A percentile compares a stretch with the other conserved stretches of the same genome.
Evolutionary conservation across 2,888 invertebrate genomes (phyloP).

Genomic region (Stegophylla sp.): DNA sequence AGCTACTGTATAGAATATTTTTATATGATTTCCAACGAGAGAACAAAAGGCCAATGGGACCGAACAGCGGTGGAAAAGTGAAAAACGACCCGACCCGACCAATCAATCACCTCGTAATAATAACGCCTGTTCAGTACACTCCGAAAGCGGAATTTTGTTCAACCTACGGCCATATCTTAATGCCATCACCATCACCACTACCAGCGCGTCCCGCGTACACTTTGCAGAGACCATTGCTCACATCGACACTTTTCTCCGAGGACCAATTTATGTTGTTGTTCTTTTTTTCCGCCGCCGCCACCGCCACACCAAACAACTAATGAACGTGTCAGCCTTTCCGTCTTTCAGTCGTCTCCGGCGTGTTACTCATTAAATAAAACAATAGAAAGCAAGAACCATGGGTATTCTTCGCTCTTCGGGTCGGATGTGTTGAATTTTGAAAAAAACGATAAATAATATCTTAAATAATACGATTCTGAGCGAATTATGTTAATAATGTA

Average conservation of each 20-base stretch:
- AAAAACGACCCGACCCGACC: conserved; percentile 30
- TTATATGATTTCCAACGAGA: not conserved
- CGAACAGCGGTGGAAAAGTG: conserved; percentile 6
- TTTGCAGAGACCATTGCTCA: conserved; percentile 21
- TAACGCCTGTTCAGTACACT: conserved; percentile 24
- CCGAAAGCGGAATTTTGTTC: conserved; percentile 21
- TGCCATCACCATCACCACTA: not conserved
- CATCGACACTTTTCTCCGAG: conserved; percentile 32
- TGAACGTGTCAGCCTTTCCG: conserved; percentile 30
- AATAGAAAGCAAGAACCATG: too few relatives aligned
- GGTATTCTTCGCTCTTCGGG: too few relatives aligned
- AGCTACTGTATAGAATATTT: not conserved
- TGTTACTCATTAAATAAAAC: conserved; percentile 18
- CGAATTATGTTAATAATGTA: too few relatives aligned
- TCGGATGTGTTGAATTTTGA: too few relatives aligned
- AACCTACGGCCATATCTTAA: conserved; percentile 19
- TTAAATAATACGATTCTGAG: too few relatives aligned
- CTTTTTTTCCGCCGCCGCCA: too few relatives aligned
- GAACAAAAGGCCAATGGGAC: conserved; percentile 25
- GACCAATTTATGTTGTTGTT: conserved; percentile 28
- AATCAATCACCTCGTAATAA: conserved; percentile 39
- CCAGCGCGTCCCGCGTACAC: not conserved
- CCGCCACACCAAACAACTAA: not conserved
- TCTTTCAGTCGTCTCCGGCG: conserved; percentile 23
- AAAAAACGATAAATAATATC: too few relatives aligned